Conservation (phyloP, 2,888 invertebrate genomes). For the Drosophila paranaensis region DNA sequence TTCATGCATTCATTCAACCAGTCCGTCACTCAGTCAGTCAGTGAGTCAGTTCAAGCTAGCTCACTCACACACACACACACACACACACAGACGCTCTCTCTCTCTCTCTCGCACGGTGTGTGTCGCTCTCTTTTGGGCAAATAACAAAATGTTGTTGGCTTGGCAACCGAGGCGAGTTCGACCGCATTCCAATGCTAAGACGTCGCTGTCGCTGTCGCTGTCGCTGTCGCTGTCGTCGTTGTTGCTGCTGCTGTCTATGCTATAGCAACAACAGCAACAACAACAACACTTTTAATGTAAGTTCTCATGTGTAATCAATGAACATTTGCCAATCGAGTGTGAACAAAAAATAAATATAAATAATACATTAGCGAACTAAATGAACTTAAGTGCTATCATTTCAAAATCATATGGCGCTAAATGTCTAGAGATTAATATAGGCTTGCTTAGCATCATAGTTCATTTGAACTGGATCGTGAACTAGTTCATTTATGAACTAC, state of each 20-base stretch:
- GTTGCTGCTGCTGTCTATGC: slow-evolving; percentile 40
- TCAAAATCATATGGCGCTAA: not conserved
- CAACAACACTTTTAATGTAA: slow-evolving; percentile 26
- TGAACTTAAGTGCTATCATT: not conserved
- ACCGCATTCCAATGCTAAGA: slow-evolving; percentile 82
- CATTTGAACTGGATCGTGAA: not conserved
- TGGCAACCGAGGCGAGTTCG: slow-evolving; percentile 77
- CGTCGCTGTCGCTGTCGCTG: slow-evolving; percentile 49
- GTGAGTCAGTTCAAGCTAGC: slow-evolving; percentile 34
- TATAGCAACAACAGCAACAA: slow-evolving; percentile 25
- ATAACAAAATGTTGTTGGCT: slow-evolving; percentile 54
- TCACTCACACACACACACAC: slow-evolving; percentile 2
- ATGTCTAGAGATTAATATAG: too few relatives aligned
- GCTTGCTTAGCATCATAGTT: not conserved
- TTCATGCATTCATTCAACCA: slow-evolving; percentile 38
- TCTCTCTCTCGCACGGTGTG: not conserved
- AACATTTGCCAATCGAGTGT: slow-evolving; percentile 35
- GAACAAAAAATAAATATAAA: slow-evolving; percentile 5
- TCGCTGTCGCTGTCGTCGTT: slow-evolving; percentile 8
- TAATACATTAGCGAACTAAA: not conserved
- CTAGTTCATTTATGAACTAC: not conserved
- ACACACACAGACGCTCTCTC: not conserved
- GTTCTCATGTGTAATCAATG: slow-evolving; percentile 67
- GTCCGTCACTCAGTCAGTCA: slow-evolving; percentile 45
- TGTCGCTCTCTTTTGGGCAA: slow-evolving; percentile 16